phyloP scores from a whole-genome alignment of 2,113 vertebrate species.

The Trachemys scripta region DNA sequence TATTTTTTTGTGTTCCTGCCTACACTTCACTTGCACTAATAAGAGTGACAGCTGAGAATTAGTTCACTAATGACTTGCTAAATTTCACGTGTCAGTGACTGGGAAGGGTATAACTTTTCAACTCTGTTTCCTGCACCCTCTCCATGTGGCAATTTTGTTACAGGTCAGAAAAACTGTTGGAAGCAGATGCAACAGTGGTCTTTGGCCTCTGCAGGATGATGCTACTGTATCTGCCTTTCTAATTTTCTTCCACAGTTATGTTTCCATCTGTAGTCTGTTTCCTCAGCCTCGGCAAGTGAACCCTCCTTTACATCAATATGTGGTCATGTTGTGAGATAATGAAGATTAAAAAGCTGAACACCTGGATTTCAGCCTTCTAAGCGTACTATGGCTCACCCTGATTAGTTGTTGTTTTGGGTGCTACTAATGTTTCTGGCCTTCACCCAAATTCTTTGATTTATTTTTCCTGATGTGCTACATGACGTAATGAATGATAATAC shows the following conservation, averaged over 20 bases:
- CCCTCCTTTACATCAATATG: constrained; percentile 26
- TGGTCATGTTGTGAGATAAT: constrained; percentile 53
- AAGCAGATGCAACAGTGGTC: not conserved
- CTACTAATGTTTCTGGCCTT: constrained; percentile 32
- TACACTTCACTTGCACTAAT: constrained; percentile 24
- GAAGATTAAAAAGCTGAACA: constrained; percentile 59
- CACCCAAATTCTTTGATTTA: constrained; percentile 23
- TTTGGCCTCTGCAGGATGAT: not conserved
- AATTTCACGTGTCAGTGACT: constrained; percentile 21
- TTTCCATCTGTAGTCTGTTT: constrained; percentile 32
- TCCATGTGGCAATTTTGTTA: constrained; percentile 41
- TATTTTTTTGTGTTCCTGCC: constrained; percentile 3
- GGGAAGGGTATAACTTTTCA: constrained; percentile 21
- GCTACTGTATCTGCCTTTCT: constrained; percentile 64
- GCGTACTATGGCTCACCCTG: constrained; percentile 19
- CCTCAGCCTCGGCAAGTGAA: constrained; percentile 45
- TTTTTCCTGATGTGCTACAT: constrained; percentile 8
- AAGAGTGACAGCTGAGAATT: constrained; percentile 53
- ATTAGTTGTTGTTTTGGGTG: constrained; percentile 40
- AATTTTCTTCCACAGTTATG: constrained; percentile 53
- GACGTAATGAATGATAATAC: constrained; percentile 57
- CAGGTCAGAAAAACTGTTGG: not conserved
- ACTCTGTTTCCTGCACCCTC: not conserved
- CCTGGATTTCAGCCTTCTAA: constrained; percentile 49
- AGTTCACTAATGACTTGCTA: constrained; percentile 37